Conservation (phyloP, 2,797 vertebrate species). For the Bradypodion pumilum region DNA sequence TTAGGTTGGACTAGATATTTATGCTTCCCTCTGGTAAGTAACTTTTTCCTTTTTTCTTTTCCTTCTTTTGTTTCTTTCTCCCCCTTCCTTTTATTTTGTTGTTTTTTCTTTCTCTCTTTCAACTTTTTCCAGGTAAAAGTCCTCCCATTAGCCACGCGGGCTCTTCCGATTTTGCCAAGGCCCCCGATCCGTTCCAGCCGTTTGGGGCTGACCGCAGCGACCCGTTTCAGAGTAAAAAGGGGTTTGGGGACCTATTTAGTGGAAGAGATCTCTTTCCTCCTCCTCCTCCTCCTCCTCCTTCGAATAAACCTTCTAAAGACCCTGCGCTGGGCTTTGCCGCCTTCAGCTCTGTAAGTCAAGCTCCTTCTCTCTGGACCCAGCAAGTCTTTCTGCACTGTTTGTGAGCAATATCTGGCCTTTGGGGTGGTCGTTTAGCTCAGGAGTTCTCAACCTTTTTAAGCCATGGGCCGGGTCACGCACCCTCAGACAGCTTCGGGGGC, state of each 20-base stretch:
- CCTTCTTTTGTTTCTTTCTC: too few species aligned
- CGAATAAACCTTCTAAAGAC: slow-evolving; percentile 91
- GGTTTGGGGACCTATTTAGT: slow-evolving; percentile 93
- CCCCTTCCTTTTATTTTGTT: too few species aligned
- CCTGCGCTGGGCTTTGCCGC: slow-evolving; percentile 88
- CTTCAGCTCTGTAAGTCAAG: slow-evolving; percentile 96
- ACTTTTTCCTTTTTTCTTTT: too few species aligned
- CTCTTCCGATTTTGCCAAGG: slow-evolving; percentile 84
- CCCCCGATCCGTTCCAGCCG: slow-evolving; percentile 94
- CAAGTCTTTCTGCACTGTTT: slow-evolving; percentile 15
- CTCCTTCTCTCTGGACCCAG: slow-evolving; percentile 70
- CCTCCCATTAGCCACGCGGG: slow-evolving; percentile 89
- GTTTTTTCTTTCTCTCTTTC: not conserved
- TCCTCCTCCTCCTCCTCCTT: slow-evolving; percentile 85
- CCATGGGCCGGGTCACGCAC: too few species aligned
- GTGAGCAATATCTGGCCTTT: not conserved
- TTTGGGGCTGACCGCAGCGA: slow-evolving; percentile 86
- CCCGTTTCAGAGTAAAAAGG: slow-evolving; percentile 94
- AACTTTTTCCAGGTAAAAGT: slow-evolving; percentile 87
- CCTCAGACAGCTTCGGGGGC: too few species aligned
- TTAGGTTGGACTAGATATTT: too few species aligned
- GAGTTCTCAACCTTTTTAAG: too few species aligned
- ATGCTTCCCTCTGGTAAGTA: too few species aligned
- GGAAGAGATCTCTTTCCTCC: slow-evolving; percentile 96
- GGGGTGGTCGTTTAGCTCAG: too few species aligned